Evolutionary conservation across 2,888 invertebrate species (phyloP).

Genomic region (Coecobrya sp.): DNA sequence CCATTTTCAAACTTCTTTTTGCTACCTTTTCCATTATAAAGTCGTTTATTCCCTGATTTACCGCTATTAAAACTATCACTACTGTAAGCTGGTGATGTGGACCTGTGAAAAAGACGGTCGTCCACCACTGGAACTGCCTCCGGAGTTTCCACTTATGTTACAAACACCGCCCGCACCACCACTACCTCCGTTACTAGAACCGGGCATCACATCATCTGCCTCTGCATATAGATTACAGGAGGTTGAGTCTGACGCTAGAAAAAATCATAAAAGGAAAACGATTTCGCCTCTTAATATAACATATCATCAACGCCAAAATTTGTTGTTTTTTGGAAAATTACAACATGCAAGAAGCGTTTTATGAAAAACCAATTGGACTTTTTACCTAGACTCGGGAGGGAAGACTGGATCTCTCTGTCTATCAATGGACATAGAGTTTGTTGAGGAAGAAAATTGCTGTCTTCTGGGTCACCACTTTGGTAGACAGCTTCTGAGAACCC

Average conservation of each 20-base stretch:
- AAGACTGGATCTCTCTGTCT: conserved; percentile 89
- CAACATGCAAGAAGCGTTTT: too few relatives aligned
- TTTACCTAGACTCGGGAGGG: conserved; percentile 87
- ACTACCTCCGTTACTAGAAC: conserved; percentile 66
- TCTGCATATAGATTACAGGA: conserved; percentile 86
- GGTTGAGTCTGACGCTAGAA: conserved; percentile 86
- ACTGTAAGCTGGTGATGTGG: conserved; percentile 86
- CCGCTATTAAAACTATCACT: conserved; percentile 87
- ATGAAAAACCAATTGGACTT: too few relatives aligned
- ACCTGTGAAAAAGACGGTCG: conserved; percentile 84
- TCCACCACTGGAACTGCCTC: conserved; percentile 71
- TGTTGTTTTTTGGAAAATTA: too few relatives aligned
- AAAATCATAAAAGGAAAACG: too few relatives aligned
- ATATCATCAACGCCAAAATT: too few relatives aligned
- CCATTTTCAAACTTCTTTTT: conserved; percentile 86
- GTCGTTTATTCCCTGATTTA: conserved; percentile 88
- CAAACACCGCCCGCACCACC: conserved; percentile 71
- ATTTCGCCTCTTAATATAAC: too few relatives aligned
- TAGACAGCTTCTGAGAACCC: conserved; percentile 86
- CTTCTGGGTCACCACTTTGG: conserved; percentile 86
- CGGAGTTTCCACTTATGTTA: conserved; percentile 82
- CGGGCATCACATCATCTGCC: conserved; percentile 86
- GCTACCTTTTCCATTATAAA: conserved; percentile 85
- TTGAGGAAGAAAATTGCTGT: conserved; percentile 84
- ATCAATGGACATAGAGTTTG: conserved; percentile 86